Base-by-base conservation (phyloP, 2,113 vertebrate genomes). In the Petrocephalus microphthalmus region DNA sequence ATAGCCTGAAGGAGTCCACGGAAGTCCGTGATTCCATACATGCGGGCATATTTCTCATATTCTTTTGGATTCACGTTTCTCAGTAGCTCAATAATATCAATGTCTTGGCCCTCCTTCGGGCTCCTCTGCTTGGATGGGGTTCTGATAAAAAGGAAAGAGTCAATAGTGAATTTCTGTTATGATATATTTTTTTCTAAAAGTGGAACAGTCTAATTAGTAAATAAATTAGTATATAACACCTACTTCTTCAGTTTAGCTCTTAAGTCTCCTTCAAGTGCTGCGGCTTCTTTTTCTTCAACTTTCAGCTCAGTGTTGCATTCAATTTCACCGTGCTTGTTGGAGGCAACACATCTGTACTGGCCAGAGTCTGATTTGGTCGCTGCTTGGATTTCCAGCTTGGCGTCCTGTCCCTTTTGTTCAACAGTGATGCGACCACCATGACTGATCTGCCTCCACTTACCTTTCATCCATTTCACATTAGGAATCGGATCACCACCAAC, bases 51-150 rank as follows among this genome's bases (percentile, higher is more conserved):
- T 93, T 99, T 99, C 94, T 99, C 98, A 84, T 99, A 99, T 92
- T 99, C 98, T 93, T 99, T 99, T 81, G 98, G 98, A 93, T 99
- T 98, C 81, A 99, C 97, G 4, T 99, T 99, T 96, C 98, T 99
- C 89, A 99, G 93, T 91, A 99, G 95, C 92, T 99, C 98, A 89
- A 99, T 94, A 71, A 99, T 99, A 93, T 99, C 97, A 84, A 98
- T 97, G 83, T 97, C 96, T 87, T 98, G 96, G 60, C 97, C 97
- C 93, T 98, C 97, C 85, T 97, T 95, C 33, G 95, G 94, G 92
- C 97, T 97, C 92, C 97, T 99, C 94, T 95, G 97, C 93, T 98
- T 97, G 2, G 95, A 95, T n/a, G 98, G 97, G 57, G 97, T 96
- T 92, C 98, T 99, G 92, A 88, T 89, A 91, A 91, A 92, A 92